phyloP scores from a whole-genome alignment of 2,888 invertebrate species.

The Cantharis rufa region DNA sequence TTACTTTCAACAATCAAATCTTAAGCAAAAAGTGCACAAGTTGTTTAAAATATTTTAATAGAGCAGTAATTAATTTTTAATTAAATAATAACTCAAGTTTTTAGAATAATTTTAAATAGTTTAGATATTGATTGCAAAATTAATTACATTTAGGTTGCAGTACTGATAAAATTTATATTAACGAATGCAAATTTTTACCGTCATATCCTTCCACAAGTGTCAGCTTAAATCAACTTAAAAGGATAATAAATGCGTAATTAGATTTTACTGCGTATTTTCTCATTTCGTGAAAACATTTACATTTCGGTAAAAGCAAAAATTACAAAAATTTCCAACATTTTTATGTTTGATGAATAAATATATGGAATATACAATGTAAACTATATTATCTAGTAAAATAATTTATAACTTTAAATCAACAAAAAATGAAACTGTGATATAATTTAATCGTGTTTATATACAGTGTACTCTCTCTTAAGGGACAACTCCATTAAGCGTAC shows the following conservation, averaged over 20 bases:
- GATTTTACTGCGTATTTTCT: background rate
- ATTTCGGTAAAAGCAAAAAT: background rate
- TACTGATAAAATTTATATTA: background rate
- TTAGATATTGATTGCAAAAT: background rate
- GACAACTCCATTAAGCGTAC: too few relatives aligned
- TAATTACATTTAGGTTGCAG: background rate
- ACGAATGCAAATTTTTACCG: background rate
- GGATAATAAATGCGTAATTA: background rate
- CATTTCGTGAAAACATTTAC: background rate
- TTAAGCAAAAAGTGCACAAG: background rate
- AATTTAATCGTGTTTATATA: too few relatives aligned
- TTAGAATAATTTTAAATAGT: background rate
- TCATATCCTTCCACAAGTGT: background rate
- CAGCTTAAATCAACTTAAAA: background rate
- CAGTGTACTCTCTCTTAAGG: too few relatives aligned
- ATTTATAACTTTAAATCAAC: too few relatives aligned
- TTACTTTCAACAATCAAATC: background rate
- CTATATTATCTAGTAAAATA: too few relatives aligned
- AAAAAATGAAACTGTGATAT: too few relatives aligned
- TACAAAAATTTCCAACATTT: background rate
- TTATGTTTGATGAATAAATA: background rate
- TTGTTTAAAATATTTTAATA: background rate
- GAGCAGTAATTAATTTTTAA: background rate
- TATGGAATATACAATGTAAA: background rate
- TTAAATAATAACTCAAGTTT: background rate